Evolutionary conservation across 2,888 invertebrate genomes (phyloP).

Genomic region (Melinaea marsaeus): DNA sequence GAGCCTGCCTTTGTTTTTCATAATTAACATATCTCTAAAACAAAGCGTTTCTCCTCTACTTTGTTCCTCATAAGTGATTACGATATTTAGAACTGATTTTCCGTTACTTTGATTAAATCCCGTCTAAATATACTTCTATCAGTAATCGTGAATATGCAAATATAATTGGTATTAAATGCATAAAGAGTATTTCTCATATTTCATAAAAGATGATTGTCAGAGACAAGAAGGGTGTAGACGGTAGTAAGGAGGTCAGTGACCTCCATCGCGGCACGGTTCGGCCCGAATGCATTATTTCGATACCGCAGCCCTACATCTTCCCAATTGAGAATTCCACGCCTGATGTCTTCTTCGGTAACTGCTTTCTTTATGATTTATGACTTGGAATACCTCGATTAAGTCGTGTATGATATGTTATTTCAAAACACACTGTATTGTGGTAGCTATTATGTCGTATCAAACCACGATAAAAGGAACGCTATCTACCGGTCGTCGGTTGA

Average conservation of each 20-base stretch:
- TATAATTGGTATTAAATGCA: not conserved
- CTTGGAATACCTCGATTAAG: not conserved
- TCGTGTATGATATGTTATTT: too few species aligned
- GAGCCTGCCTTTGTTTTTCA: slow-evolving; percentile 26
- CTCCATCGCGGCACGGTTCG: slow-evolving; percentile 57
- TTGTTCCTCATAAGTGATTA: slow-evolving; percentile 31
- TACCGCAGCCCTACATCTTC: slow-evolving; percentile 62
- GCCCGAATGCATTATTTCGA: slow-evolving; percentile 68
- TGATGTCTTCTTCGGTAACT: slow-evolving; percentile 67
- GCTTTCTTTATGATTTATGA: slow-evolving; percentile 72
- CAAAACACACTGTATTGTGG: too few species aligned
- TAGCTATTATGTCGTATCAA: too few species aligned
- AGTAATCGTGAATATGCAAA: not conserved
- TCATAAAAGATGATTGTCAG: slow-evolving; percentile 45
- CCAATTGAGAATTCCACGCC: slow-evolving; percentile 67
- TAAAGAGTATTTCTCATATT: slow-evolving; percentile 40
- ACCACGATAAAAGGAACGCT: too few species aligned
- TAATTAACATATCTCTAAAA: slow-evolving; percentile 34
- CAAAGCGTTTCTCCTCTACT: slow-evolving; percentile 34
- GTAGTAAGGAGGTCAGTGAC: slow-evolving; percentile 61
- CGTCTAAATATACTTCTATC: not conserved
- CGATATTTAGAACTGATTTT: slow-evolving; percentile 10
- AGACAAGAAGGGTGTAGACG: slow-evolving; percentile 37
- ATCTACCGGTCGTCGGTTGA: too few species aligned
- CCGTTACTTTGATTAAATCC: not conserved